Conservation (phyloP, 2,888 invertebrate genomes). For the Drosophila helvetica region DNA sequence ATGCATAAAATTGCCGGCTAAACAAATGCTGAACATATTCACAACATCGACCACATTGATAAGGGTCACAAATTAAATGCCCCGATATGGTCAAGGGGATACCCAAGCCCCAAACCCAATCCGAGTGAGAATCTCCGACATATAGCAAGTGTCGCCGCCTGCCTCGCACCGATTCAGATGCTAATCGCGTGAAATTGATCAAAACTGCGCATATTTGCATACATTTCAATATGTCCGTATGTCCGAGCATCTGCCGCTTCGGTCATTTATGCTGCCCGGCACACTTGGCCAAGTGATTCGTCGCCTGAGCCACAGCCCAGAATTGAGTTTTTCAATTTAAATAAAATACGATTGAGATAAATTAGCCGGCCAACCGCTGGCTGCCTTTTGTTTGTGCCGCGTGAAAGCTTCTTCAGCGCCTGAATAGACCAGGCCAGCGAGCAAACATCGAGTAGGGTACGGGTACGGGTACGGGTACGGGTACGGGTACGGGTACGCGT, state of each 20-base stretch:
- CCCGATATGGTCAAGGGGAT: slow-evolving; percentile 8
- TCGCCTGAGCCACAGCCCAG: slow-evolving; percentile 31
- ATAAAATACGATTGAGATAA: slow-evolving; percentile 74
- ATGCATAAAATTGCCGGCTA: slow-evolving; percentile 61
- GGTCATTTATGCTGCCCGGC: slow-evolving; percentile 44
- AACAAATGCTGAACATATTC: slow-evolving; percentile 62
- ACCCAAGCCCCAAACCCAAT: background rate
- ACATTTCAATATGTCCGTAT: slow-evolving; percentile 41
- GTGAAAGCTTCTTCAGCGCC: slow-evolving; percentile 65
- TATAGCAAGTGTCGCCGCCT: slow-evolving; percentile 40
- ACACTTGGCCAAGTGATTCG: slow-evolving; percentile 43
- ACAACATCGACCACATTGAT: slow-evolving; percentile 64
- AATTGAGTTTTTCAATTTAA: slow-evolving; percentile 67
- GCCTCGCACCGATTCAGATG: slow-evolving; percentile 63
- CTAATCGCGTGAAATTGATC: slow-evolving; percentile 72
- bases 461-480: no score
- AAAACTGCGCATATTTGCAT: slow-evolving; percentile 54
- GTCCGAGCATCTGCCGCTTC: slow-evolving; percentile 1
- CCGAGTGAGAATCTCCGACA: background rate
- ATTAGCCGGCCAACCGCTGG: slow-evolving; percentile 51
- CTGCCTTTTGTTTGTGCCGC: slow-evolving; percentile 50
- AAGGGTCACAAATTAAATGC: slow-evolving; percentile 69
- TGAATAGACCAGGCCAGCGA: slow-evolving; percentile 21
- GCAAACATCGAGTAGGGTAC: no score
- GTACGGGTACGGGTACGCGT: no score